These are phyloP conservation scores for Cossypha polioptera DNA, from an alignment of 2,797 vertebrate genomes.

Conservation along the genomic window DNA sequence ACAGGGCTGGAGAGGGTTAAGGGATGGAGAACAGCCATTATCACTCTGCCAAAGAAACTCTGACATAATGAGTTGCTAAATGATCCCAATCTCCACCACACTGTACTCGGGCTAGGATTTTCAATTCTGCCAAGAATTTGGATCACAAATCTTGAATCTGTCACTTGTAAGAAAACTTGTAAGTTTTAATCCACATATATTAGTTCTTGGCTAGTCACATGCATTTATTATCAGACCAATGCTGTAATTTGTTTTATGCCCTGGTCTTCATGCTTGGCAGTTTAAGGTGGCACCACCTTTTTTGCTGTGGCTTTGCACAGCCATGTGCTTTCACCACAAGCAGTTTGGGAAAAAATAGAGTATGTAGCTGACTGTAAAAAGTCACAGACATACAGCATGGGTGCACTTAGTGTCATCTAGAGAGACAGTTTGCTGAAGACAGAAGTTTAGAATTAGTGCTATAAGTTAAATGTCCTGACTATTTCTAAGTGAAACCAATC, in stretches of 20 bases:
- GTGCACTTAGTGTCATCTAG: background rate
- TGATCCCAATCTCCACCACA: background rate
- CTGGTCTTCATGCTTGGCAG: background rate
- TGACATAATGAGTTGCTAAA: background rate
- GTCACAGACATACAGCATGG: background rate
- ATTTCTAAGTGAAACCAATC: slow-evolving; percentile 65
- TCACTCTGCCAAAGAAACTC: background rate
- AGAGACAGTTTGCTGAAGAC: background rate
- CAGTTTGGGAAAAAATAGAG: background rate
- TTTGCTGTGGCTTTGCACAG: background rate
- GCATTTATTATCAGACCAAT: background rate
- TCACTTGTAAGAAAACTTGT: background rate
- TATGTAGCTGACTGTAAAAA: background rate
- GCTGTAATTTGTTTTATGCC: background rate
- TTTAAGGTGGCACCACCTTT: background rate
- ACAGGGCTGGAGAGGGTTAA: background rate
- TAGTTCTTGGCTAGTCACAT: background rate
- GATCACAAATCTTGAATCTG: background rate
- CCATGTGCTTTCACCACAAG: background rate
- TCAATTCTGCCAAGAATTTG: background rate
- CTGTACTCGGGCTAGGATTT: background rate
- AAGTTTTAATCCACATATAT: background rate
- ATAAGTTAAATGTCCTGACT: slow-evolving; percentile 15
- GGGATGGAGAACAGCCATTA: background rate
- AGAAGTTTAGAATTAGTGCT: slow-evolving; percentile 54